Percentiles rank a stretch among this genome's conserved stretches.
These are phyloP conservation scores for Colius striatus DNA, from an alignment of 2,113 vertebrate species.

Conservation along the genomic window DNA sequence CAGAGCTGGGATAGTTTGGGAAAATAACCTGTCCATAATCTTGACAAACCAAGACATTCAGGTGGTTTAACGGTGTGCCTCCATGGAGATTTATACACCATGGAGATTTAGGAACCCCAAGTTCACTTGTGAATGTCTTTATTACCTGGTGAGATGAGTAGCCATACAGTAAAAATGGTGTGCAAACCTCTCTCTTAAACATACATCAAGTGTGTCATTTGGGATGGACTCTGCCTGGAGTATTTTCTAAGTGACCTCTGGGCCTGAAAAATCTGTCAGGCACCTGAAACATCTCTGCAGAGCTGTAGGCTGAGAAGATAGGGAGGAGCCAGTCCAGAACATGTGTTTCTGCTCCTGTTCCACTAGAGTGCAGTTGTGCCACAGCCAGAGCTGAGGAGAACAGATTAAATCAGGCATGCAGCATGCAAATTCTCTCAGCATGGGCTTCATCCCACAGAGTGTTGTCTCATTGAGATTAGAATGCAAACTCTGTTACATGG, in stretches of 20 bases:
- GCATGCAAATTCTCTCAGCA: not conserved
- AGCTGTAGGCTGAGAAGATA: not conserved
- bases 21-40: not conserved
- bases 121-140: not conserved
- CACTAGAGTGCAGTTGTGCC: conserved; percentile 56
- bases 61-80: not conserved
- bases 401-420: not conserved
- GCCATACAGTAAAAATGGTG: accelerated
- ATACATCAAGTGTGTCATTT: accelerated
- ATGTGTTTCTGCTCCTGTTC: not conserved
- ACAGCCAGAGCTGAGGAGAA: not conserved
- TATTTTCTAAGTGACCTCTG: not conserved
- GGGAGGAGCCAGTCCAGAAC: not conserved
- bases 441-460: not conserved
- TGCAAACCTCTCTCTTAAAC: too few relatives aligned
- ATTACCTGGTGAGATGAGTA: not conserved
- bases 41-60: not conserved
- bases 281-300: not conserved
- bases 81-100: not conserved
- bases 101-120: not conserved
- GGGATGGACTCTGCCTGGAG: not conserved
- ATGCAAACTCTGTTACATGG: not conserved
- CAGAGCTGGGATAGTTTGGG: not conserved
- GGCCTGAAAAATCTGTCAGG: not conserved
- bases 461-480: not conserved